Conservation (phyloP, 1,140 invertebrate genomes). For the Lutraria rhynchaena region DNA sequence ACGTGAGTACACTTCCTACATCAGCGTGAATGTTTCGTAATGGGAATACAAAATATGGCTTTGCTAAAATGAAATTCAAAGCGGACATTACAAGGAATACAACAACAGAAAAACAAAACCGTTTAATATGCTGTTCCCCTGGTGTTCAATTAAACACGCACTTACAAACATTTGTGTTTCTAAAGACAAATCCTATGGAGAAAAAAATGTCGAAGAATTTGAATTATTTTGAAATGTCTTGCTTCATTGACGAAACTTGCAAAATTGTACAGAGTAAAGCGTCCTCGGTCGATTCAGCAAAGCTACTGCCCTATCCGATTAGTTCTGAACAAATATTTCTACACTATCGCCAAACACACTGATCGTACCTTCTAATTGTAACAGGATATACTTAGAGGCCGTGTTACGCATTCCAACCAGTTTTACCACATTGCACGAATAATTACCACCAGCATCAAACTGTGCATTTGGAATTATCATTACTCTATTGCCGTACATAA, state of each 20-base stretch:
- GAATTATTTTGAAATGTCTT: background rate
- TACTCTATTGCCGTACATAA: conserved; percentile 91
- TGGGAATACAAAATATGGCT: conserved; percentile 96
- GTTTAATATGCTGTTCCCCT: too few relatives aligned
- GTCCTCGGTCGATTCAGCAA: too few relatives aligned
- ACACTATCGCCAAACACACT: too few relatives aligned
- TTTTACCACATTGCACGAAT: conserved; percentile 93
- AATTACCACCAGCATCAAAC: conserved; percentile 97
- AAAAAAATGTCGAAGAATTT: background rate
- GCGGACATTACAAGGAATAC: too few relatives aligned
- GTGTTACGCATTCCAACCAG: conserved; percentile 23
- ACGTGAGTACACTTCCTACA: conserved; percentile 89
- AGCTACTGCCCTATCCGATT: too few relatives aligned
- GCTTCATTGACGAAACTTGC: background rate
- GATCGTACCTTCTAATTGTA: conserved; percentile 37
- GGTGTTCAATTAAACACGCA: too few relatives aligned
- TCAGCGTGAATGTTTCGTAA: conserved; percentile 94
- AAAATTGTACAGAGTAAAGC: too few relatives aligned
- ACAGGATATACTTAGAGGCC: conserved; percentile 39
- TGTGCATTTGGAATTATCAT: conserved; percentile 93
- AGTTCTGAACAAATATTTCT: too few relatives aligned
- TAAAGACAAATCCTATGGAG: background rate
- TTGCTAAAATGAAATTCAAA: conserved; percentile 83
- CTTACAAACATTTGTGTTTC: background rate
- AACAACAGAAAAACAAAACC: too few relatives aligned